phyloP scores from a whole-genome alignment of 2,113 vertebrate species.

The Xiphias gladius region DNA sequence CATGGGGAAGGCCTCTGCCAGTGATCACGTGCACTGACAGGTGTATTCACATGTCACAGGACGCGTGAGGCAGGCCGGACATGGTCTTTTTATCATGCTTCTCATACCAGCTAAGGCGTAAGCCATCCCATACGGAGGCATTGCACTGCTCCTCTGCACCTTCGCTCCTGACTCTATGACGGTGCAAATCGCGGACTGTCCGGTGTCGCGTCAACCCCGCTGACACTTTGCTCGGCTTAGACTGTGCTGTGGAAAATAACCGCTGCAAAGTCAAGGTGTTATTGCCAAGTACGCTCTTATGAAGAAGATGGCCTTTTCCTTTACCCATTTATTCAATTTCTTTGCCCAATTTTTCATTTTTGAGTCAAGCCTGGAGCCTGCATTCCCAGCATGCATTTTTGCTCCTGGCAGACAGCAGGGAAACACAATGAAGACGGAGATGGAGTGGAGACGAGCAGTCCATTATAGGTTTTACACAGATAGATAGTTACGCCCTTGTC shows the following conservation, averaged over 20 bases:
- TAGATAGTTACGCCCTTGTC: conserved; percentile 38
- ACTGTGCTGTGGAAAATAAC: conserved; percentile 1
- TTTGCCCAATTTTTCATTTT: not conserved
- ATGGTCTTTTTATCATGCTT: not conserved
- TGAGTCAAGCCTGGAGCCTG: conserved; percentile 2
- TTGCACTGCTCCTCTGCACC: conserved; percentile 9
- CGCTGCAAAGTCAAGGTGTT: not conserved
- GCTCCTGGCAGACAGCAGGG: conserved; percentile 13
- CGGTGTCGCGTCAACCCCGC: conserved; percentile 19
- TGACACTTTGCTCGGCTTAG: conserved; percentile 25
- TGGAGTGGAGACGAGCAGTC: conserved; percentile 31
- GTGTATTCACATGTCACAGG: conserved; percentile 12
- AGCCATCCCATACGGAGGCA: not conserved
- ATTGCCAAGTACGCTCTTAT: not conserved
- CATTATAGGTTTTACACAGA: conserved; percentile 25
- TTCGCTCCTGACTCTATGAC: not conserved
- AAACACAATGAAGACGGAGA: conserved; percentile 1
- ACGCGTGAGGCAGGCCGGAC: not conserved
- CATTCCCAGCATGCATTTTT: conserved; percentile 30
- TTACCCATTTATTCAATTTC: not conserved
- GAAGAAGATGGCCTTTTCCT: not conserved
- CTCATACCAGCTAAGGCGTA: not conserved
- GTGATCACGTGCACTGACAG: not conserved
- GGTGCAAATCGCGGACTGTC: not conserved
- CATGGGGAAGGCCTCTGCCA: not conserved